Base-by-base conservation (phyloP, 2,888 invertebrate genomes). In the Athetis lepigone region DNA sequence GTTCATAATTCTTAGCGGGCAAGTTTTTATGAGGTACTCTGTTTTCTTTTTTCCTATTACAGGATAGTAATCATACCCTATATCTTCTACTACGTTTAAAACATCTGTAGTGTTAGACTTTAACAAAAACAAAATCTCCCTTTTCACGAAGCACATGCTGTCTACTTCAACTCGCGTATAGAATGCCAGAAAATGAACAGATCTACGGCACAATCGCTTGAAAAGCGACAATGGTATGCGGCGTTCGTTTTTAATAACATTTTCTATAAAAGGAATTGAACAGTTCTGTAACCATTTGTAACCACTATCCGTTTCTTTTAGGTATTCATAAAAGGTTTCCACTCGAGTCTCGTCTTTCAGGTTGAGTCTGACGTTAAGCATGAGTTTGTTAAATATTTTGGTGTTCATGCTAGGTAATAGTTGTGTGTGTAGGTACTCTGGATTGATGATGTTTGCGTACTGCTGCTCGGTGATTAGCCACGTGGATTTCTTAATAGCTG, bases 281-380 rank as follows among this genome's bases (percentile, higher is more conserved):
- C 93, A 93, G 68, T 87, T 63, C 29, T 87, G 87, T 25, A 93
- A 74, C 93, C 93, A 93, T 79, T 90, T 92, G 1, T 85, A 62
- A 18, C 90, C 85, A 2, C 56, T 66, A 13, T 83, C 60, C 2
- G 71, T 13, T 61, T 86, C 77, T 73, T 86, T 84, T 21, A 85
- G 80, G 45, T 86, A 87, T 16, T 85, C 77, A 70, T 86, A 92
- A 67, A 93, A 93, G 2, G 63, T 74, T 79, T 92, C 89, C 19
- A 85, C 87, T 11, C 92, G 85, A 42, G 64, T 63, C 76, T 86
- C 85, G 25, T 91, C 88, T 71, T 84, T 88, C 18, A 93, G 76
- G 51, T 88, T 77, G 3, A 91, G 82, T 79, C 91, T 83, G 39
- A 93, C 85, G 23, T 82, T 77, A n/a, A 90, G 79, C 56, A 90